phyloP scores from a whole-genome alignment of 2,888 invertebrate species.

The Trachelus stipa region DNA sequence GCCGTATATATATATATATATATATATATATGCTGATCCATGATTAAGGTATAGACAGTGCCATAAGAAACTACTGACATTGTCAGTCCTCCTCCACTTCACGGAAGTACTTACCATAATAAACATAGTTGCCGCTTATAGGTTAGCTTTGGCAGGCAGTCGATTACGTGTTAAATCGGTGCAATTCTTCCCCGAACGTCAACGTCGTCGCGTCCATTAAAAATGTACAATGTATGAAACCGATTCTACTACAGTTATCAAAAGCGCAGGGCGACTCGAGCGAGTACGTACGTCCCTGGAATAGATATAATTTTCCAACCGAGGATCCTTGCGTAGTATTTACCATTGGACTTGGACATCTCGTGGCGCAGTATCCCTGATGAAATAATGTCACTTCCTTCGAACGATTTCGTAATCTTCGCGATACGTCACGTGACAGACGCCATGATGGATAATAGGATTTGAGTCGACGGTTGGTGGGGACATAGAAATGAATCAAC shows the following conservation, averaged over 20 bases:
- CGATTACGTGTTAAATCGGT: not conserved
- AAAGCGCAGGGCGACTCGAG: not conserved
- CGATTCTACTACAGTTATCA: not conserved
- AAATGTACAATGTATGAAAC: not conserved
- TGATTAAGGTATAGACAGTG: not conserved
- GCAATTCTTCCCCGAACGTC: not conserved
- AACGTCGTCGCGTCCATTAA: not conserved
- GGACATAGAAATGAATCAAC: conserved; percentile 19
- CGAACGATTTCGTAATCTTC: not conserved
- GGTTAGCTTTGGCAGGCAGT: not conserved
- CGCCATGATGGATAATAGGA: not conserved
- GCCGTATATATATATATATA: not conserved
- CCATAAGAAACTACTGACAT: not conserved
- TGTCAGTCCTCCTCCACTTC: not conserved
- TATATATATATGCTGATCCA: not conserved
- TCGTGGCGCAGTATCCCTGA: not conserved
- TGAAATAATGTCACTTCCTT: not conserved
- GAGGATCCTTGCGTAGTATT: not conserved
- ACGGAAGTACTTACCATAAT: not conserved
- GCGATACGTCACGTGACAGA: not conserved
- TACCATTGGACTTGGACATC: not conserved
- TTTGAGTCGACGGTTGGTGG: not conserved
- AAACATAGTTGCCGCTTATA: not conserved
- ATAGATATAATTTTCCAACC: not conserved
- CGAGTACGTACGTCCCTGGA: not conserved